Conservation (phyloP, 2,797 vertebrate species). For the Hydrocynus forskahlii region DNA sequence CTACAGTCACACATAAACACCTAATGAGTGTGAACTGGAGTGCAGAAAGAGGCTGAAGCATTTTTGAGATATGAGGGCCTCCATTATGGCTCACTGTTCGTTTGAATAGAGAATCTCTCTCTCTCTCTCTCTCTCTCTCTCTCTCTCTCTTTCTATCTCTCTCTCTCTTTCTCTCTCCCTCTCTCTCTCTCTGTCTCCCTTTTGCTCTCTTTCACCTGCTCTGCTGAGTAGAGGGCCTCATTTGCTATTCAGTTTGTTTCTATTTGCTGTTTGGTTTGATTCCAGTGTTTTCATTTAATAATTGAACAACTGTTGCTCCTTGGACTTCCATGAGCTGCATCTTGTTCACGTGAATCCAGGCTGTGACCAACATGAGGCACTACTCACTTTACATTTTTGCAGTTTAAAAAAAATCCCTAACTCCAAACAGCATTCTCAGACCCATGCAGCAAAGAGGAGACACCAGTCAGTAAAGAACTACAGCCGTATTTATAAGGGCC, state of each 20-base stretch:
- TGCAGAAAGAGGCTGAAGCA: slow-evolving; percentile 4
- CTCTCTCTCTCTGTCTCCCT: slow-evolving; percentile 13
- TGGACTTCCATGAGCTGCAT: slow-evolving; percentile 20
- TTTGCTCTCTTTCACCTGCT: slow-evolving; percentile 8
- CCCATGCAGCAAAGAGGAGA: background rate
- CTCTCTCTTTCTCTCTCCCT: slow-evolving; percentile 5
- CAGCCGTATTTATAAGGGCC: background rate
- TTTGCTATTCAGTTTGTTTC: slow-evolving; percentile 46
- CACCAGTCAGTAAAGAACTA: background rate
- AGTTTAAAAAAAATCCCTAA: slow-evolving; percentile 11
- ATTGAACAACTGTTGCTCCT: slow-evolving; percentile 33
- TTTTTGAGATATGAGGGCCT: slow-evolving; percentile 11
- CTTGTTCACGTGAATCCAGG: slow-evolving; percentile 4
- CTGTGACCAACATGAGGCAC: slow-evolving; percentile 3
- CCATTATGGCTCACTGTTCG: background rate
- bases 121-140: slow-evolving; percentile 4
- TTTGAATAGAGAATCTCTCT: slow-evolving; percentile 1
- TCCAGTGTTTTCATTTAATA: slow-evolving; percentile 44
- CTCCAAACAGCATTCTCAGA: background rate
- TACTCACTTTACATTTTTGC: slow-evolving; percentile 22
- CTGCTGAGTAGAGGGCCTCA: background rate
- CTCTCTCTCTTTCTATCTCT: slow-evolving; percentile 17
- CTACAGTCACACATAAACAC: background rate
- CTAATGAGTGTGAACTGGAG: background rate
- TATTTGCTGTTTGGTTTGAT: slow-evolving; percentile 40